Conservation (phyloP, 2,113 vertebrate species). For the Crotalus helleri region DNA sequence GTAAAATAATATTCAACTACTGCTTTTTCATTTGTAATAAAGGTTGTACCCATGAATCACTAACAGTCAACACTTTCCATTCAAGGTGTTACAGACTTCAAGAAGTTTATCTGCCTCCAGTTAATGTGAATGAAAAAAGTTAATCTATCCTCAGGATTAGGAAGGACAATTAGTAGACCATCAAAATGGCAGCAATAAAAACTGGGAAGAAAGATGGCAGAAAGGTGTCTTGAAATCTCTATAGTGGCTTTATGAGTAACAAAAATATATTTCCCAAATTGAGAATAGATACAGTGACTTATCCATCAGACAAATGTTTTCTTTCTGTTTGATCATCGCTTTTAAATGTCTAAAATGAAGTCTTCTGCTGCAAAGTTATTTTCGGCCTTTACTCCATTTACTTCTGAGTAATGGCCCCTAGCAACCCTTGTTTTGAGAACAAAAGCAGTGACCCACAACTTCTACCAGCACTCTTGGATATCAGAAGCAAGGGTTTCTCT, state of each 20-base stretch:
- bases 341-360: not conserved
- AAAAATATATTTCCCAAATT: not conserved
- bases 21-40: conserved; percentile 27
- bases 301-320: not conserved
- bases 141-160: conserved; percentile 4
- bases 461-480: not conserved
- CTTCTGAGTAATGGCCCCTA: not conserved
- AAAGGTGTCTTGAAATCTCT: not conserved
- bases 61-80: conserved; percentile 20
- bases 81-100: rapidly evolving
- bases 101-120: not conserved
- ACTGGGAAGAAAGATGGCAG: not conserved
- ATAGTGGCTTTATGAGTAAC: not conserved
- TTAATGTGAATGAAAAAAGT: not conserved
- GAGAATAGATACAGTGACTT: not conserved
- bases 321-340: not conserved
- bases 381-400: not conserved
- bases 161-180: not conserved
- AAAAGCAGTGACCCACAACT: not conserved
- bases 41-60: conserved; percentile 4
- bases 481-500: not conserved
- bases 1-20: conserved; percentile 18
- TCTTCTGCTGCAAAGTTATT: not conserved
- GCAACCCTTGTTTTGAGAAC: not conserved
- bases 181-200: not conserved